Evolutionary conservation across 2,113 vertebrate species (phyloP).

Genomic region (Megalops atlanticus): DNA sequence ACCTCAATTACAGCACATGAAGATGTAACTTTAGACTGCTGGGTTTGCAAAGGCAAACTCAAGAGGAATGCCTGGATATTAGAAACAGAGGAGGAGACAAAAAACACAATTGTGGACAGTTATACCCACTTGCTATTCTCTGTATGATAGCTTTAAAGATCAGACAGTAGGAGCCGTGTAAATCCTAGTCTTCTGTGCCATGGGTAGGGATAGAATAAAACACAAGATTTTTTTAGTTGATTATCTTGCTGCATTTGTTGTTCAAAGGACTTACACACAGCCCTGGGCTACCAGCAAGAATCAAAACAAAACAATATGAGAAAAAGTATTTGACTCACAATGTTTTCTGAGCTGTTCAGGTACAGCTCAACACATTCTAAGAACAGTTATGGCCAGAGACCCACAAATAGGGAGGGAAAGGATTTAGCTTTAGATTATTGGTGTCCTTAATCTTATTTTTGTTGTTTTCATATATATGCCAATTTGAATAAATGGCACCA

Average conservation of each 20-base stretch:
- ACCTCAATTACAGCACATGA: too few relatives aligned
- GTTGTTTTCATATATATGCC: too few relatives aligned
- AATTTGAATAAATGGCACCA: too few relatives aligned
- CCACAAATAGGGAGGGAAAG: too few relatives aligned
- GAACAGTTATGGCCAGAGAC: too few relatives aligned
- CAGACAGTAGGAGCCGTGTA: not conserved
- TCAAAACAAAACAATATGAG: slow-evolving; percentile 4
- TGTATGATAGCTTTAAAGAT: not conserved
- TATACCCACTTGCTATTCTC: not conserved
- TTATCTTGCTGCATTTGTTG: slow-evolving; percentile 31
- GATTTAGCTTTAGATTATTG: too few relatives aligned
- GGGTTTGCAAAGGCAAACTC: not conserved
- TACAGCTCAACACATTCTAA: not conserved
- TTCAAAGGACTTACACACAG: slow-evolving; percentile 40
- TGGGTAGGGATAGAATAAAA: slow-evolving; percentile 17
- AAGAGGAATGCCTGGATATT: too few relatives aligned
- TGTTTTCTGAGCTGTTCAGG: not conserved
- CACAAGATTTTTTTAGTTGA: slow-evolving; percentile 44
- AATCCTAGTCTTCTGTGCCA: slow-evolving; percentile 11
- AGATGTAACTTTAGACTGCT: not conserved
- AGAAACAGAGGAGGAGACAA: not conserved
- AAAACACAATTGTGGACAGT: not conserved
- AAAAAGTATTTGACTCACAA: not conserved
- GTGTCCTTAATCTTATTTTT: too few relatives aligned
- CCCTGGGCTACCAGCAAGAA: slow-evolving; percentile 28